These are phyloP conservation scores for Lepeophtheirus nordmannii DNA, from an alignment of 2,888 invertebrate species.

Conservation along the genomic window DNA sequence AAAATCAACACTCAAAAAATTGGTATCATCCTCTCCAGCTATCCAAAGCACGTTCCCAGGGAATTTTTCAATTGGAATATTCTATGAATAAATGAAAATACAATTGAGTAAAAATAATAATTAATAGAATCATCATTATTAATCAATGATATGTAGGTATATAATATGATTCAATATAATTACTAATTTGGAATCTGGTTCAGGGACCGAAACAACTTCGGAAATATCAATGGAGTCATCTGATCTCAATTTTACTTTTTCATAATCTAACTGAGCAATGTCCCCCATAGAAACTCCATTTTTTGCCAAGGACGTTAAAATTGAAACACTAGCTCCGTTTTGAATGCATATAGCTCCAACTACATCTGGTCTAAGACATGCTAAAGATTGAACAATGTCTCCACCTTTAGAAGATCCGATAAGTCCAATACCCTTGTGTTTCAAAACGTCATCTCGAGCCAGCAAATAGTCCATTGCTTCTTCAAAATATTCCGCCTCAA, in stretches of 20 bases:
- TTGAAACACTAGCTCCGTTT: background rate
- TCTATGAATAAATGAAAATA: background rate
- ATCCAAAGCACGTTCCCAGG: slow-evolving; percentile 9
- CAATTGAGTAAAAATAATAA: too few species aligned
- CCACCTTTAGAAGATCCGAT: slow-evolving; percentile 7
- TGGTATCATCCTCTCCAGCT: slow-evolving; percentile 1
- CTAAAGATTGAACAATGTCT: background rate
- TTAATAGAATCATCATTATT: background rate
- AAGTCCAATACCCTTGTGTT: background rate
- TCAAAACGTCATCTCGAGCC: slow-evolving; percentile 24
- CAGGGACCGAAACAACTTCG: background rate
- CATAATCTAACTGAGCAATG: background rate
- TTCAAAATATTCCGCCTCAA: slow-evolving; percentile 26
- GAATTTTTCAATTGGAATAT: background rate
- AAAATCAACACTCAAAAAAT: background rate
- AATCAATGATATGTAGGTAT: background rate
- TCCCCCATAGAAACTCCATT: background rate
- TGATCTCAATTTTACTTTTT: background rate
- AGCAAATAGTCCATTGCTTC: slow-evolving; percentile 26
- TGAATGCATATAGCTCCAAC: background rate
- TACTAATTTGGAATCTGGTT: background rate
- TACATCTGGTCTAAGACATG: background rate
- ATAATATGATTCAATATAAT: background rate
- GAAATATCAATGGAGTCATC: background rate
- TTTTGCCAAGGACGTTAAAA: background rate